A percentile compares a stretch with the other conserved stretches of the same genome.
Conservation (phyloP, 1,140 invertebrate genomes). For the Drosophila varians region DNA sequence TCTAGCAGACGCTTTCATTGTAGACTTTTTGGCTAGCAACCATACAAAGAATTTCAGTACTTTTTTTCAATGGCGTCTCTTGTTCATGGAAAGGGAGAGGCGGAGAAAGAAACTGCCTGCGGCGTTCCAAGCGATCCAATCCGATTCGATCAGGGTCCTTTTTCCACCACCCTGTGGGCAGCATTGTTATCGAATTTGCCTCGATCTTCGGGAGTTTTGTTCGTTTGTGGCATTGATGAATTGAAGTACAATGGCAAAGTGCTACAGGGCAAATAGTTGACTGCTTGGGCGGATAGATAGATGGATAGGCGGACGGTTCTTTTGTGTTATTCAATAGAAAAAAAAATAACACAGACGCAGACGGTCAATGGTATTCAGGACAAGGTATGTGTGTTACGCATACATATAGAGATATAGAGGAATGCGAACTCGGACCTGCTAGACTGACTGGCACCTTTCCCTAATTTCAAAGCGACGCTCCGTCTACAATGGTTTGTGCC, state of each 20-base stretch:
- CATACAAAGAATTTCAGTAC: slow-evolving; percentile 9
- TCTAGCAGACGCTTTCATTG: slow-evolving; percentile 25
- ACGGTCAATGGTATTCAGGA: slow-evolving; percentile 5
- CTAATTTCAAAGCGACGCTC: slow-evolving; percentile 49
- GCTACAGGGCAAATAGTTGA: slow-evolving; percentile 56
- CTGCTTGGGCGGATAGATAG: not conserved
- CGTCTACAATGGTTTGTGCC: slow-evolving; percentile 31
- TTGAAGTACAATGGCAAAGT: slow-evolving; percentile 76
- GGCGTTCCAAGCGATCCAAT: slow-evolving; percentile 19
- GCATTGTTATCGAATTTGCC: slow-evolving; percentile 43
- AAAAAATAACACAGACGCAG: slow-evolving; percentile 72
- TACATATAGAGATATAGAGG: slow-evolving; percentile 2
- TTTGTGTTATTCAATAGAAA: slow-evolving; percentile 77
- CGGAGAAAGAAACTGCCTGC: slow-evolving; percentile 20
- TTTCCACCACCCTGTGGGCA: slow-evolving; percentile 45
- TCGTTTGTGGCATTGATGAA: slow-evolving; percentile 67
- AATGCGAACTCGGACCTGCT: slow-evolving; percentile 58
- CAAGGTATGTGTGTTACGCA: not conserved
- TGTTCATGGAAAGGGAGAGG: slow-evolving; percentile 22
- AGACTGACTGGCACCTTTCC: slow-evolving; percentile 80
- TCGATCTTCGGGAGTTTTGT: slow-evolving; percentile 29
- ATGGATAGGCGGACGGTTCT: slow-evolving; percentile 23
- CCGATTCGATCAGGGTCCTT: slow-evolving; percentile 34
- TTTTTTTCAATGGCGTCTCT: slow-evolving; percentile 38
- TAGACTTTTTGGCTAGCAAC: slow-evolving; percentile 13